phyloP scores from a whole-genome alignment of 2,888 invertebrate species.

The Magallana nippona region DNA sequence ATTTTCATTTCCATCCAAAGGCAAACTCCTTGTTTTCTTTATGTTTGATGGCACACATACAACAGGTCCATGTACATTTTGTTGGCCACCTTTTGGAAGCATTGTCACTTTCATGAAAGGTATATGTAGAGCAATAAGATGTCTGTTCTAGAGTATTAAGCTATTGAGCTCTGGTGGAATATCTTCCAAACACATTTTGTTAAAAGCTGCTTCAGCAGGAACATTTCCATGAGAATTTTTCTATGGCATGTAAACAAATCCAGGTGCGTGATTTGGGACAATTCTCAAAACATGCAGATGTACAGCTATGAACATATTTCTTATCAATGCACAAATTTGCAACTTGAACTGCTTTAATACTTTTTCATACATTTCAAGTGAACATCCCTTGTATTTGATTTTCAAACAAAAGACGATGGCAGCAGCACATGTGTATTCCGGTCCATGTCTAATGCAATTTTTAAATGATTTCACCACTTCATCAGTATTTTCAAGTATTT shows the following conservation, averaged over 20 bases:
- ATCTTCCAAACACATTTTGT: slow-evolving; percentile 24
- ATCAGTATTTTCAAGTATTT: neutral
- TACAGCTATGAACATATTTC: slow-evolving; percentile 34
- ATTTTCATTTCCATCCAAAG: slow-evolving; percentile 44
- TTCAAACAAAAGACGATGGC: slow-evolving; percentile 36
- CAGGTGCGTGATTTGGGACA: slow-evolving; percentile 33
- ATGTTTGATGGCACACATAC: slow-evolving; percentile 57
- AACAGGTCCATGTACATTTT: slow-evolving; percentile 56
- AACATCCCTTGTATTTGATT: slow-evolving; percentile 32
- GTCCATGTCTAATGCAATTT: neutral
- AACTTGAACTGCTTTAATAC: neutral
- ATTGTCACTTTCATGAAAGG: slow-evolving; percentile 58
- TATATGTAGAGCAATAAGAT: slow-evolving; percentile 52
- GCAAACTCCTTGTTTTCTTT: slow-evolving; percentile 48
- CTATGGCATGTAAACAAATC: slow-evolving; percentile 49
- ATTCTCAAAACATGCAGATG: neutral
- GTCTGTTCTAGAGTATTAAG: slow-evolving; percentile 55
- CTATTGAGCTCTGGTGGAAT: slow-evolving; percentile 47
- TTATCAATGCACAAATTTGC: slow-evolving; percentile 36
- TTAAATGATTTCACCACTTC: slow-evolving; percentile 8
- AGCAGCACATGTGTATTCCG: slow-evolving; percentile 36
- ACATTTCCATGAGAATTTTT: slow-evolving; percentile 40
- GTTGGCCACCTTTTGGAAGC: slow-evolving; percentile 54
- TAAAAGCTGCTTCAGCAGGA: slow-evolving; percentile 39
- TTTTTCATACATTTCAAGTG: neutral